Conservation (phyloP, 2,113 vertebrate species). For the Mastomys coucha region DNA sequence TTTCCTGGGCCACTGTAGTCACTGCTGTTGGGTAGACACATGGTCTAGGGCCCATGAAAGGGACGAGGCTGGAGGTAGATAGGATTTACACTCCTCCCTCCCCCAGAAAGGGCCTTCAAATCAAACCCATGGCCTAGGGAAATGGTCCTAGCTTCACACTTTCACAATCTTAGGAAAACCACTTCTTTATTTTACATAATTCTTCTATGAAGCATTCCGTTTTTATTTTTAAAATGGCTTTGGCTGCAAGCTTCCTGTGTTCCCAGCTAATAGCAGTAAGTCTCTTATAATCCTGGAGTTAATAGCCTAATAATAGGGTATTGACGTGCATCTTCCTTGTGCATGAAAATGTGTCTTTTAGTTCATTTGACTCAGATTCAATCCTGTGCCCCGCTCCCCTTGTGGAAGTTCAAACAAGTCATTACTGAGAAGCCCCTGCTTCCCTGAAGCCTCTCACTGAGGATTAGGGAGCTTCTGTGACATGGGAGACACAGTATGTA, state of each 20-base stretch:
- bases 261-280: neutral
- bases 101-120: neutral
- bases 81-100: neutral
- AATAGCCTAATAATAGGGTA: neutral
- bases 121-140: neutral
- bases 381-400: neutral
- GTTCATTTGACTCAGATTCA: neutral
- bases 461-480: neutral
- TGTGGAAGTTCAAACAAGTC: neutral
- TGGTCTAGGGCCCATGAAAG: neutral
- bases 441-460: neutral
- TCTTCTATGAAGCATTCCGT: neutral
- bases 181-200: neutral
- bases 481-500: neutral
- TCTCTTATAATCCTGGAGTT: neutral
- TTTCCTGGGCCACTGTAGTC: neutral
- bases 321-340: neutral
- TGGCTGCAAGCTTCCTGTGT: neutral
- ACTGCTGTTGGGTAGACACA: neutral
- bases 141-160: neutral
- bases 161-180: neutral
- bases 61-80: neutral
- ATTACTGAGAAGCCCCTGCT: neutral
- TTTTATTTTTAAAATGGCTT: neutral
- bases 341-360: conserved; percentile 23